Base-by-base conservation (phyloP, 2,888 invertebrate genomes). In the Ceramica pisi region DNA sequence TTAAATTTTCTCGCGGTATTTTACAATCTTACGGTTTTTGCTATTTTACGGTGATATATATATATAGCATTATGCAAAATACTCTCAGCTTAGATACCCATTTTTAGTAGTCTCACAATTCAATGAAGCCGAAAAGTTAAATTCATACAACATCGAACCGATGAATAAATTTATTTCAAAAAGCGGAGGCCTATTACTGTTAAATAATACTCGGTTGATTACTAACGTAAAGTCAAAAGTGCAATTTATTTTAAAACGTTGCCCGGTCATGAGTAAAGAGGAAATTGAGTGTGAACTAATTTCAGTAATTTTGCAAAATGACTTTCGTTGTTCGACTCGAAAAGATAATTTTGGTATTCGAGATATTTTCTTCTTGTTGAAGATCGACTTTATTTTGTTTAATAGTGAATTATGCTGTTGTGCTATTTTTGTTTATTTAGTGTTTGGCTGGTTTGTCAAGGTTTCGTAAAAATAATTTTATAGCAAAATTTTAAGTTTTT, bases 281-380 rank as follows among this genome's bases (percentile, higher is more conserved):
- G 81, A 84, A 87, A 88, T 87, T 86, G 88, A 76, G 81, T 84
- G 87, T 86, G 62, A 88, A 85, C 77, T 83, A 82, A 87, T 83
- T 82, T 75, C 41, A 64, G 77, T 83, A 80, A 83, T 80, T 81
- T 84, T 81, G 78, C 77, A 63, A 75, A 86, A 85, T 76, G 66
- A 80, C 80, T 81, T 86, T 79, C 70, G 68, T 70, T 69, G 69
- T 77, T 77, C 71, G 68, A 81, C 68, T 71, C 56, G 63, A 74
- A 63, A 68, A 70, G 75, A 76, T 81, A 86, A 84, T 78, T 73
- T 76, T 57, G 31, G 61, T 66, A 76, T 62, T n/a, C 26, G 23
- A 41, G 48, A 55, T 75, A 55, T 75, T 67, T 72, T 67, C 14
- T 67, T 64, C 31, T 26, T 63, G 61, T 21, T 1, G 16, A 46